Evolutionary conservation across 2,797 vertebrate species (phyloP).

Genomic region (Rhabdomys pumilio): DNA sequence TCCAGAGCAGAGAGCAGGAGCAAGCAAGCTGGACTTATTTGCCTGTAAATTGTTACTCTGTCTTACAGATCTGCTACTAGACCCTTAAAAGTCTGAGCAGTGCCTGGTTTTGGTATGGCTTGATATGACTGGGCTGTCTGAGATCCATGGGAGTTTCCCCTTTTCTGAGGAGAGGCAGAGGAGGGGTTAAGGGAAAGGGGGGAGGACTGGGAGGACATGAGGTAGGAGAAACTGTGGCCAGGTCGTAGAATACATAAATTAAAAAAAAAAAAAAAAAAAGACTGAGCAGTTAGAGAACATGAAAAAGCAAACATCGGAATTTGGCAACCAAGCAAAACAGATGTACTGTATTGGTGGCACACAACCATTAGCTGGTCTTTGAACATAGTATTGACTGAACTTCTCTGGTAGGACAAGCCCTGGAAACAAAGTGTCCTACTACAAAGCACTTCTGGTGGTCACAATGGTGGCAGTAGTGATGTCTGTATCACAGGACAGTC

Average conservation of each 20-base stretch:
- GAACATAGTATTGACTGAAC: not conserved
- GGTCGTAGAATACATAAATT: not conserved
- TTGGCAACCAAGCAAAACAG: not conserved
- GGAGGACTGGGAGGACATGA: not conserved
- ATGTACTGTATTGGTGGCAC: not conserved
- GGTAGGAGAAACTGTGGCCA: not conserved
- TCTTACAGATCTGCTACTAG: not conserved
- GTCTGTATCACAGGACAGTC: not conserved
- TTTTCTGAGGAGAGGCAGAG: not conserved
- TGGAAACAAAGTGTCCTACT: not conserved
- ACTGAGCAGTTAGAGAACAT: not conserved
- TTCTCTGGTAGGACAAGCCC: not conserved
- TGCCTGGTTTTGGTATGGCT: not conserved
- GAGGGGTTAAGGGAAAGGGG: not conserved
- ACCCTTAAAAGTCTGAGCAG: not conserved
- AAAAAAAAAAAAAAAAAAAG: not conserved
- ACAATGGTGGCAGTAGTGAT: not conserved
- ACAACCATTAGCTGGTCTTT: not conserved
- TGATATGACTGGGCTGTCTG: not conserved
- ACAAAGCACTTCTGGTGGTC: not conserved
- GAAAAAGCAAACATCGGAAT: not conserved
- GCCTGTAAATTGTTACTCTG: not conserved
- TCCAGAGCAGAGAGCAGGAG: not conserved
- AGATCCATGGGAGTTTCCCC: not conserved
- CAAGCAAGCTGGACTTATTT: not conserved